Evolutionary conservation across 2,113 vertebrate species (phyloP).

Genomic region (Columbina picui): DNA sequence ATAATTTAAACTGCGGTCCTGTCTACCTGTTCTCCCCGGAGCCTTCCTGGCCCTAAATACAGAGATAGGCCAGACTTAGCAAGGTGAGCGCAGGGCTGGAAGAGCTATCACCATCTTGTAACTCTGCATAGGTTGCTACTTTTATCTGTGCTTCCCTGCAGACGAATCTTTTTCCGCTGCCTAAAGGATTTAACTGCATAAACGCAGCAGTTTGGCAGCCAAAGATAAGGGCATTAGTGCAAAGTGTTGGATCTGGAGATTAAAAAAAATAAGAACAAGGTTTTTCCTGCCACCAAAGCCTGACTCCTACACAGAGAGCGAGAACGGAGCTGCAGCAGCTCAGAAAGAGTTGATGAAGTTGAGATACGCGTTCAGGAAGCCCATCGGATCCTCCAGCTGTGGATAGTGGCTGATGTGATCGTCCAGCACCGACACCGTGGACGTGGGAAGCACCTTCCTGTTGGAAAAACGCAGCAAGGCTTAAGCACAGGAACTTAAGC

Average conservation of each 20-base stretch:
- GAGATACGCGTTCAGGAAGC: conserved; percentile 91
- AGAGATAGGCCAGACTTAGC: background rate
- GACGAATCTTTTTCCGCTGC: fast-evolving
- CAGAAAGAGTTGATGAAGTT: conserved; percentile 97
- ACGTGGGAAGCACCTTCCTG: conserved; percentile 87
- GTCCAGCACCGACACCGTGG: conserved; percentile 88
- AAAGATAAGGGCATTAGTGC: background rate
- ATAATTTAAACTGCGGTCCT: background rate
- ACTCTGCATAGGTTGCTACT: background rate
- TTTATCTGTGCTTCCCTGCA: background rate
- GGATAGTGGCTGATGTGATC: conserved; percentile 96
- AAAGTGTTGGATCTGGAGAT: background rate
- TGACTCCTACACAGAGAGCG: fast-evolving
- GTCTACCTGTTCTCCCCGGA: background rate
- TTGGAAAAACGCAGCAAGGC: background rate
- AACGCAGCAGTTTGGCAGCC: background rate
- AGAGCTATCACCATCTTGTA: background rate
- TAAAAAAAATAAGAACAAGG: background rate
- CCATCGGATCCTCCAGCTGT: conserved; percentile 93
- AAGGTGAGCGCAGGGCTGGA: background rate
- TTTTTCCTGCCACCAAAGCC: background rate
- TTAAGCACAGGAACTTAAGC: background rate
- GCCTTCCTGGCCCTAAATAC: background rate
- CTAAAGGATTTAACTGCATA: background rate
- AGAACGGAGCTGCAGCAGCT: conserved; percentile 50